Base-by-base conservation (phyloP, 1,140 invertebrate species). In the Drosophila subpulchrella region DNA sequence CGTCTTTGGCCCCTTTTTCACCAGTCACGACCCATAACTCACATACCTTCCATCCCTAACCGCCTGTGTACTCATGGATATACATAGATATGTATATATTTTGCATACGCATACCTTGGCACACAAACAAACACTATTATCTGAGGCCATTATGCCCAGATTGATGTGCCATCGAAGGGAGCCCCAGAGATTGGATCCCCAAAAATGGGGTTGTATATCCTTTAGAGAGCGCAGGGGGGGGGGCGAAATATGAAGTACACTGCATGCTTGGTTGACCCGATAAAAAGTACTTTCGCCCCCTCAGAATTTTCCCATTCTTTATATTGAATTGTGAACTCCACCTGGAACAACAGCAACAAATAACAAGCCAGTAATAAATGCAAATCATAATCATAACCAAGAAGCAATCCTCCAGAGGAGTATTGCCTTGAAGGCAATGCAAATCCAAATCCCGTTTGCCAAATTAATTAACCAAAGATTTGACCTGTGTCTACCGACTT, bases 51-150 rank as follows among this genome's bases (percentile, higher is more conserved):
- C 38, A 30, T 53, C 38, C 10, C 39, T 32, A 42, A 2, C 6
- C 38, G 15, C 20, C 20, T 74, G 41, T 65, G 75, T 55, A 44
- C 39, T 78, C 60, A 59, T 51, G 73, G 46, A 70, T 78, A 59
- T 74, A 81, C 66, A 55, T 67, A 63, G 54, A 75, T 36, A 39
- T 6, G 54, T 78, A 17, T 79, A 70, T 84, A 79, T 75, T 83
- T 53, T 60, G 67, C 67, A 70, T 71, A 70, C 67, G 80, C 80
- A 82, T 82, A 79, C 75, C 80, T 82, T 79, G 73, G 80, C 80
- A 79, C 77, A 83, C 80, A 84, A 83, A 83, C 81, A 83, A 83
- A 84, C 81, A 84, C 81, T 83, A 83, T 84, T 83, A 83, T 80
- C 81, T 55, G 76, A 42, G 53, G 72, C 81, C 77, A 83, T 83